Evolutionary conservation across 1,140 invertebrate species (phyloP), one percentile per base, ranked within the genome.

Genomic region (Hypsibius dujardini): DNA sequence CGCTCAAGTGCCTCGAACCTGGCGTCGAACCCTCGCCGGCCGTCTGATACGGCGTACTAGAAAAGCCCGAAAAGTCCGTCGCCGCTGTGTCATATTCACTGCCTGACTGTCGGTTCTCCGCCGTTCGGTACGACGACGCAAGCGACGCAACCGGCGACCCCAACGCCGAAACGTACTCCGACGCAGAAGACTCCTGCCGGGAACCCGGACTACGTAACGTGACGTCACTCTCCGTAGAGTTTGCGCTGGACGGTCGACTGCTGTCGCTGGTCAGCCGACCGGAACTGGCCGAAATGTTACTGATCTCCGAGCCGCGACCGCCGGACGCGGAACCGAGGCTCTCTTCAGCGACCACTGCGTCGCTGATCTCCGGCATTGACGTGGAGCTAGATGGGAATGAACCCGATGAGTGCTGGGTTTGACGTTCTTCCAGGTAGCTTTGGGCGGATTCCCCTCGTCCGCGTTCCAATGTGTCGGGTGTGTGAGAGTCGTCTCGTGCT

Each of bases 61-160:
- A 67, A 67, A 42, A 7, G 62, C 42, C 62, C 7, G 62, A 67
- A 42, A 67, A 67, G 7, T 67, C 62, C 42, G 62, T 67, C 3
- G 62, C 62, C 3, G 62, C 62, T 3, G 62, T 67, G 42, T 67
- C 62, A 42, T 67, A 67, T 42, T 67, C 62, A 3, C 7, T 67
- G 45, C 62, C 45, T 3, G 62, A 67, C 7, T 42, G 62, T 42
- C 45, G 12, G 45, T 14, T 67, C 7, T 67, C 62, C 3, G 3
- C 42, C 45, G 62, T 42, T 67, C 42, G 62, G 62, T 67, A 67
- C 42, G 62, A 67, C 3, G 3, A 56, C 7, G n/a, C n/a, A n/a
- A n/a, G n/a, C n/a, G n/a, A n/a, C n/a, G n/a, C n/a, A n/a, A n/a
- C n/a, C 50, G 50, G 50, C 50, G 50, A 56, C 50, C 7, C 50